Base-by-base conservation (phyloP, 1,140 invertebrate genomes). In the Bombus haemorrhoidalis region DNA sequence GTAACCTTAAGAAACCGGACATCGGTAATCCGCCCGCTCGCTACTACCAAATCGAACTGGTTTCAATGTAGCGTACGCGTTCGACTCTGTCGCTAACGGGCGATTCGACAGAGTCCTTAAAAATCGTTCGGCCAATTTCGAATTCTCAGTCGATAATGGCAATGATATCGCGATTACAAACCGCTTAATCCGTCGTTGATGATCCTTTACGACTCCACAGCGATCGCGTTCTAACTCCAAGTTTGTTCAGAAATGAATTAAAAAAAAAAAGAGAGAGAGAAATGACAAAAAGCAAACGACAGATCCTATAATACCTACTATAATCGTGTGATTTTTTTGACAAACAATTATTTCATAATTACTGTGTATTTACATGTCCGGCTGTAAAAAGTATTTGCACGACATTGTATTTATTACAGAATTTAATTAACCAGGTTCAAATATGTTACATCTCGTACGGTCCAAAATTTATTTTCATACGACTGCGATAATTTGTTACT, bases 11-110 rank as follows among this genome's bases (percentile, higher is more conserved):
- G 87, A 86, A 89, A 89, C 81, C 77, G 77, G 77, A 86, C 87
- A 87, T 89, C 53, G 72, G 68, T 90, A 90, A 90, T 89, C 87
- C 88, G 81, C 66, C 66, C 53, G 73, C 59, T 80, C 71, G 83
- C 72, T 57, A 72, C 76, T 85, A 81, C 84, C 80, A 83, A 90
- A 90, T 86, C 81, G 85, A 84, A 90, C 81, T 89, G 87, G 81
- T 90, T 89, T 89, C 32, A 28, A 43, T 53, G 64, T 47, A 25
- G 4, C 47, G 0, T 39, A 39, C 32, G 12, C 37, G 69, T n/a
- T 25, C 71, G 15, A 6, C 0, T 10, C 3, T 37, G 10, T 4
- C 32, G 37, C 18, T 57, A 64, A 32, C 57, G n/a, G 3, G 2
- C 41, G 34, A 22, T 66, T 53, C 62, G 15, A n/a, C n/a, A 53